These are phyloP conservation scores for Galaxias olidus DNA, from an alignment of 2,797 vertebrate genomes.

Conservation along the genomic window DNA sequence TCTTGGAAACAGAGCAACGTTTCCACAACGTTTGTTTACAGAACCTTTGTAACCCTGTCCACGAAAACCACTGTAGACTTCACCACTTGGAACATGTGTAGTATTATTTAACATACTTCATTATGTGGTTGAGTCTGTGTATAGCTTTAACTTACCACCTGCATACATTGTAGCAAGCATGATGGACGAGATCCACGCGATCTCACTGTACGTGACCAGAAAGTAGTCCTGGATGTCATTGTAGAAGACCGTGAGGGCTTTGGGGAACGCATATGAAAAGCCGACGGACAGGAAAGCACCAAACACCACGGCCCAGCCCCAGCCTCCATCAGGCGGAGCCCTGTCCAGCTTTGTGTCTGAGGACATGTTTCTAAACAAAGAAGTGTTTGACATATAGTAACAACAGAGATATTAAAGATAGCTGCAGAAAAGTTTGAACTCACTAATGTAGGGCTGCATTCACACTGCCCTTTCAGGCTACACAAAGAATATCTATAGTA, in stretches of 20 bases:
- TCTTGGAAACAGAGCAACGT: too few relatives aligned
- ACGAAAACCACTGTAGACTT: too few relatives aligned
- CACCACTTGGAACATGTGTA: too few relatives aligned
- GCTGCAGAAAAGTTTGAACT: too few relatives aligned
- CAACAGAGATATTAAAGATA: neutral
- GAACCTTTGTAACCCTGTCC: too few relatives aligned
- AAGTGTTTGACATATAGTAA: neutral
- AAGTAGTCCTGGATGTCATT: conserved; percentile 82
- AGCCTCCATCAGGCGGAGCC: conserved; percentile 76
- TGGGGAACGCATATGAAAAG: conserved; percentile 82
- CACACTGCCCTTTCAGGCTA: too few relatives aligned
- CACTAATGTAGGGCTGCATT: too few relatives aligned
- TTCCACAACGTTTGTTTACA: too few relatives aligned
- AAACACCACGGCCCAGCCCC: conserved; percentile 79
- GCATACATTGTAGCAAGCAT: conserved; percentile 80
- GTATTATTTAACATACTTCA: too few relatives aligned
- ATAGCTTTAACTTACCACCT: conserved; percentile 70
- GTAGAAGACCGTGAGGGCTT: conserved; percentile 81
- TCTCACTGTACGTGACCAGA: conserved; percentile 73
- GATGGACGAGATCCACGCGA: conserved; percentile 82
- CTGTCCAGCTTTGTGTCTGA: conserved; percentile 17
- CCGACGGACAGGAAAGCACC: conserved; percentile 80
- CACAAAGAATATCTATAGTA: too few relatives aligned
- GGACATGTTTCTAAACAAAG: neutral
- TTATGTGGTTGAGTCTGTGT: neutral